Evolutionary conservation across 35 echinoderm and acorn worm genomes (phyloP), one percentile per base, ranked within the genome.

Genomic region (Lytechinus variegatus): DNA sequence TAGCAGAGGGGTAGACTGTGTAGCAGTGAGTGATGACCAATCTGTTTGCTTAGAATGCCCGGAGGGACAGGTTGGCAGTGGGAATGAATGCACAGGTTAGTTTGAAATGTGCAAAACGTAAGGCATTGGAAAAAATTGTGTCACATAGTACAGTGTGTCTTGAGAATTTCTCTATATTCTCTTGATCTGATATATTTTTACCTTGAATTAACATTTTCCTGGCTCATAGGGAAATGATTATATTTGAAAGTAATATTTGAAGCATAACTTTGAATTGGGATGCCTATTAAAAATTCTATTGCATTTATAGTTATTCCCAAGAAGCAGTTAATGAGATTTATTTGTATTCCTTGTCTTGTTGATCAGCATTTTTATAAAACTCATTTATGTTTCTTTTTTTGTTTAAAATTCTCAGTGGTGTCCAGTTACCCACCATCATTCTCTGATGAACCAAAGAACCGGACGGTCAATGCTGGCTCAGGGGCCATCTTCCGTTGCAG

Each of bases 1-100:
- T 86, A 94, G 86, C 87, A 58, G 95, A 7, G 57, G 61, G 3
- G 98, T 99, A 4, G 54, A 72, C 0, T 99, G 98, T 87, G 92
- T 97, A 13, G 86, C 97, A 19, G 53, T 98, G 8, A 87, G 92
- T 21, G 8, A 27, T 1, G 79, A 60, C 9, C 97, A 33, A 52
- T 97, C 98, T 53, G 95, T 98, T 12, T 99, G 98, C 61, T 94
- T 98, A 94, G 96, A 97, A 92, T 99, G 98, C 56, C 98, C 98
- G 5, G 54, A 94, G 12, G 97, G 96, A 4, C 55, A 95, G 28
- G 89, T 96, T 56, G 98, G 98, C 8, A 95, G 95, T 97, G 98
- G 98, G 21, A 89, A 53, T 61, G 55, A 95, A 21, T 99, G 98
- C 54, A 97, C 86, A 94, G 95, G 98, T 99, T 95, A 95, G 97